A percentile compares a stretch with the other conserved stretches of the same genome.
Conservation (phyloP, 2,888 invertebrate species). For the Mystacides longicornis region DNA sequence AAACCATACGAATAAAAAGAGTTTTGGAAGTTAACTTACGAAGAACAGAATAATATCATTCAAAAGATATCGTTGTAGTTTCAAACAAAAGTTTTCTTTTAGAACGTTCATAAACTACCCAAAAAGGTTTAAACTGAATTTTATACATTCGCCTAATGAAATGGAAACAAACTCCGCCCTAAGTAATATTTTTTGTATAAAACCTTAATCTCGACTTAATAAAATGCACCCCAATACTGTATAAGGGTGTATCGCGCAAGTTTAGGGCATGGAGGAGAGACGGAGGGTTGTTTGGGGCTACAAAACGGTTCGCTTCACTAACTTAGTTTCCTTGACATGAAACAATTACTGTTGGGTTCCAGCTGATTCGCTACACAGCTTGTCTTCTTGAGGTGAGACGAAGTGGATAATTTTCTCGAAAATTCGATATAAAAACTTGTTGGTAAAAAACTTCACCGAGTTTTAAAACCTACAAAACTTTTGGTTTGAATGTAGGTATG, state of each 20-base stretch:
- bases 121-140: background rate
- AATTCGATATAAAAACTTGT: background rate
- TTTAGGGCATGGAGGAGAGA: background rate
- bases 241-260: too few species aligned
- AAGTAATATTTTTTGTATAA: too few species aligned
- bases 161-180: background rate
- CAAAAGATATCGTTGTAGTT: too few species aligned
- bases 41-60: too few species aligned
- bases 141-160: background rate
- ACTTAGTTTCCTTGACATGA: conserved; percentile 1
- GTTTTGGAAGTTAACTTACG: too few species aligned
- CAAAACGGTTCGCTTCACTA: background rate
- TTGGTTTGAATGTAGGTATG: too few species aligned
- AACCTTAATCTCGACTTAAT: too few species aligned
- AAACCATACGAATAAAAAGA: too few species aligned
- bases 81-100: too few species aligned
- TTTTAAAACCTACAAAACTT: background rate
- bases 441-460: background rate
- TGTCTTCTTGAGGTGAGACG: background rate
- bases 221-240: background rate
- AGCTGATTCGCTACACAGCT: background rate
- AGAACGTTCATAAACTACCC: too few species aligned
- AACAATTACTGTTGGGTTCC: background rate
- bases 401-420: background rate
- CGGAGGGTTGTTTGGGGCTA: background rate